Base-by-base conservation (phyloP, 1,140 invertebrate genomes). In the Heliconius hewitsoni region DNA sequence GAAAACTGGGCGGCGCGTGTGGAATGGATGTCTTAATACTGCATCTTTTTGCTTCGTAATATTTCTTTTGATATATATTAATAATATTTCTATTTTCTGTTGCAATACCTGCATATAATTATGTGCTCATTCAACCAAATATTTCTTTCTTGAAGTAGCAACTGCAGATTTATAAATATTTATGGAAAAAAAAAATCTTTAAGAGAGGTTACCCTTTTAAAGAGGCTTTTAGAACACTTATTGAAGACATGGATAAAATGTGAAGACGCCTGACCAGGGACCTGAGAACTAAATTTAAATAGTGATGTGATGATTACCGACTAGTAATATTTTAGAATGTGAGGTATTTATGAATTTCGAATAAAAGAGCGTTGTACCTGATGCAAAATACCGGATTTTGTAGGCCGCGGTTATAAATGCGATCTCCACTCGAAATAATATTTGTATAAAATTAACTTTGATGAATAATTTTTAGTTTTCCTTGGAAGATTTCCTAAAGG, bases 171-270 rank as follows among this genome's bases (percentile, higher is more conserved):
- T 8, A 57, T 57, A 57, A 57, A 57, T 57, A 57, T 57, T 57
- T 57, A 57, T 60, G 55, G 4, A 60, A 60, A 60, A 57, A 60
- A 60, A 60, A 60, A 60, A 60, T 2, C 1, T 60, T 60, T 60
- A 60, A 60, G n/a, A 60, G 55, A n/a, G 11, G 1, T 60, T 27
- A 23, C 55, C 55, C 55, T 60, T 60, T 60, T 27, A 60, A 60
- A 60, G n/a, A 11, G 55, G 55, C n/a, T 60, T 60, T 60, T 60
- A 60, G n/a, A 23, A n/a, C n/a, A 60, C 55, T 60, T 60, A 60
- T 27, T 23, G 55, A 27, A 60, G n/a, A 60, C 55, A 60, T 23
- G n/a, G 8, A 60, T 60, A 60, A 60, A 60, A 57, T 57, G n/a
- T 57, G 55, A 23, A 57, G 55, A 23, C 9, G 55, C 9, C 55